Evolutionary conservation across 1,140 invertebrate species (phyloP).

Genomic region (Andricus grossulariae): DNA sequence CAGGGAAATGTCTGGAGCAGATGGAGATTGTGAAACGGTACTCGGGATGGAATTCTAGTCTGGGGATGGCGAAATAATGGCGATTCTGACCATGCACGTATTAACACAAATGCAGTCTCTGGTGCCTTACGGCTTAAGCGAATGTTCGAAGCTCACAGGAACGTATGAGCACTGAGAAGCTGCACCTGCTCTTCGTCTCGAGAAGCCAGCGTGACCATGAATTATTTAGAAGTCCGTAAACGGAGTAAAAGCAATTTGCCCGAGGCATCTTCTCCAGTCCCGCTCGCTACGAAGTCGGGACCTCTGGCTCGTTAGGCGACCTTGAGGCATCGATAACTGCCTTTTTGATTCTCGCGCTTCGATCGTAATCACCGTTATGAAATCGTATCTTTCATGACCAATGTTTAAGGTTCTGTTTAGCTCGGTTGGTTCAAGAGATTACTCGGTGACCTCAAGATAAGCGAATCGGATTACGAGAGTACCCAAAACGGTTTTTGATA

Average conservation of each 20-base stretch:
- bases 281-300: constrained; percentile 31
- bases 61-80: neutral
- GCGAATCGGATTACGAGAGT: no score
- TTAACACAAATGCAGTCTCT: neutral
- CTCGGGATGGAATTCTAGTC: neutral
- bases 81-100: neutral
- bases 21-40: constrained; percentile 6
- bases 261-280: constrained; percentile 28
- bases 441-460: no score
- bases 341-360: neutral
- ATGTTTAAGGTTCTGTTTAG: neutral
- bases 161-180: neutral
- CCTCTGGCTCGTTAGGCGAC: constrained; percentile 32
- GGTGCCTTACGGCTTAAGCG: neutral
- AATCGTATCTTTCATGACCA: neutral
- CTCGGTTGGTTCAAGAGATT: neutral
- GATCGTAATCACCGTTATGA: constrained; percentile 12
- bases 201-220: constrained; percentile 26
- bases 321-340: constrained; percentile 35
- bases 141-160: neutral
- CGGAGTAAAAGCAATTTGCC: neutral
- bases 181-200: constrained; percentile 26
- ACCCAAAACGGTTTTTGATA: no score
- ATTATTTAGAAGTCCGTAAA: constrained; percentile 41
- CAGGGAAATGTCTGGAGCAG: neutral